phyloP scores from a whole-genome alignment of 2,797 vertebrate genomes.

The Pempheris klunzingeri region DNA sequence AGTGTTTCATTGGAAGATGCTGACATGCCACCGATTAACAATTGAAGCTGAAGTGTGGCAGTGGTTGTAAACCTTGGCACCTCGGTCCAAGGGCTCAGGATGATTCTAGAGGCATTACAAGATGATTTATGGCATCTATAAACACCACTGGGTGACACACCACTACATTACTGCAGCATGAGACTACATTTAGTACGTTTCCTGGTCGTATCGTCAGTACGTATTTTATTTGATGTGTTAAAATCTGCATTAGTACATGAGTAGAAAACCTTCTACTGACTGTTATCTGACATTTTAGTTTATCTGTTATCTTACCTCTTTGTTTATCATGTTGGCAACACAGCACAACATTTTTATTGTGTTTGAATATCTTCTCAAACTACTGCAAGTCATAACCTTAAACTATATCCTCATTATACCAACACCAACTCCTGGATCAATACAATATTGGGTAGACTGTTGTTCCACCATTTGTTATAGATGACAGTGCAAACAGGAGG shows the following conservation, averaged over 20 bases:
- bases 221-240: background rate
- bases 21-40: conserved; percentile 1
- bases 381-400: background rate
- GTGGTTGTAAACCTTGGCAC: conserved; percentile 16
- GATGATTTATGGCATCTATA: conserved; percentile 24
- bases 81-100: background rate
- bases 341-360: too few relatives aligned
- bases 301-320: background rate
- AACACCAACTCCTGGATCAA: background rate
- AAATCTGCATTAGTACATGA: background rate
- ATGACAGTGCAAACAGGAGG: background rate
- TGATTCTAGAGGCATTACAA: conserved; percentile 11
- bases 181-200: background rate
- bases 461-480: background rate
- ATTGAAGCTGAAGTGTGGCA: background rate
- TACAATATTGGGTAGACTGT: background rate
- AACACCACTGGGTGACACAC: background rate
- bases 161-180: background rate
- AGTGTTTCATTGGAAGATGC: conserved; percentile 16
- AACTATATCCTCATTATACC: background rate
- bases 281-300: background rate
- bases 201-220: background rate
- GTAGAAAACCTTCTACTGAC: background rate
- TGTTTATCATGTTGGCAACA: background rate
- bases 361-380: background rate